Percentiles rank a stretch among this genome's conserved stretches.
These are phyloP conservation scores for Tragulus kanchil DNA, from an alignment of 2,113 vertebrate genomes.

Conservation along the genomic window DNA sequence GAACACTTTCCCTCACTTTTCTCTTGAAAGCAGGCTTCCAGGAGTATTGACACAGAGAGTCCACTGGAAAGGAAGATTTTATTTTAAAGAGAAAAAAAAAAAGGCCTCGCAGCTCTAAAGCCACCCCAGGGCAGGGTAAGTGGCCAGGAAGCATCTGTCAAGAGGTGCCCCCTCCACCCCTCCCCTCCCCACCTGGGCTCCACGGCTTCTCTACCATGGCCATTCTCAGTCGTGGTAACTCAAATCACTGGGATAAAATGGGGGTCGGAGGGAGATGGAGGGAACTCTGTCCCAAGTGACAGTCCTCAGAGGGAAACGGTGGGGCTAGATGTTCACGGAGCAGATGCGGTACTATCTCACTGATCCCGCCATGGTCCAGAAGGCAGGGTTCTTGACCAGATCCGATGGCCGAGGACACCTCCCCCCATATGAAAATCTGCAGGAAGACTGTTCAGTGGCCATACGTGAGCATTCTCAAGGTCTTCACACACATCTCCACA, in stretches of 20 bases:
- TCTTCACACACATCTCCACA: background rate
- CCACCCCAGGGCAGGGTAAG: background rate
- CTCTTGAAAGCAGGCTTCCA: background rate
- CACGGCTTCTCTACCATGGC: background rate
- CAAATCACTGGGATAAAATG: background rate
- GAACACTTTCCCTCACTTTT: background rate
- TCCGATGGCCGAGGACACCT: background rate
- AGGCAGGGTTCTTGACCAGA: background rate
- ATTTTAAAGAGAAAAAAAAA: background rate
- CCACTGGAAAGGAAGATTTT: background rate
- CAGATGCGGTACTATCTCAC: background rate
- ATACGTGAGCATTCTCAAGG: background rate
- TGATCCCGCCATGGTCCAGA: too few relatives aligned
- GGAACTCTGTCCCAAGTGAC: background rate
- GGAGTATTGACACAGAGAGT: background rate
- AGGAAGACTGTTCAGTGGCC: background rate
- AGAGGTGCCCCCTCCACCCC: background rate
- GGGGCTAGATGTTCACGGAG: background rate
- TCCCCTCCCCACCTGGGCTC: background rate
- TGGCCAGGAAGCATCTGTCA: background rate
- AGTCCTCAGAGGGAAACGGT: background rate
- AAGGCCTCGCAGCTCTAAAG: background rate
- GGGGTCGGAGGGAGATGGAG: too few relatives aligned
- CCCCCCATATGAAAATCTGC: background rate
- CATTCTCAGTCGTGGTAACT: background rate